Evolutionary conservation across 2,888 invertebrate genomes (phyloP).

Genomic region (Homarus gammarus): DNA sequence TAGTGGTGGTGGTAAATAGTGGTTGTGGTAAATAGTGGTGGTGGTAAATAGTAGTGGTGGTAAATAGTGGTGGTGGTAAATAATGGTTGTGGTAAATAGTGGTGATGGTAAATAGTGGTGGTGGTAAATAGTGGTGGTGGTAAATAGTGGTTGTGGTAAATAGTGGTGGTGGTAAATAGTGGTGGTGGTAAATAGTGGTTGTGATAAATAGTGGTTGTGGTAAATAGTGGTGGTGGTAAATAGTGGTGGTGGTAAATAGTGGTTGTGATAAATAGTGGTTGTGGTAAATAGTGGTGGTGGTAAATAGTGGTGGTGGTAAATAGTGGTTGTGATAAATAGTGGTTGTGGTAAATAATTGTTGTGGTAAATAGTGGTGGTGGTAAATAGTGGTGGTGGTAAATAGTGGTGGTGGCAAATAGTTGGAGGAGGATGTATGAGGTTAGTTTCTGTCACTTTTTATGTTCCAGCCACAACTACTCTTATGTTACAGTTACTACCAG

Average conservation of each 20-base stretch:
- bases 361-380: no score
- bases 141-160: no score
- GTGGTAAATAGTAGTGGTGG: background rate
- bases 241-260: background rate
- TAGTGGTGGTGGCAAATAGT: no score
- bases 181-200: no score
- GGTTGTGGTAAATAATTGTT: no score
- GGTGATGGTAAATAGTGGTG: conserved; percentile 23
- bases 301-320: background rate
- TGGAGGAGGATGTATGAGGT: no score
- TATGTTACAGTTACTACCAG: no score
- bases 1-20: no score
- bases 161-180: no score
- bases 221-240: background rate
- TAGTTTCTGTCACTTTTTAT: no score
- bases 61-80: background rate
- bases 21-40: background rate
- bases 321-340: no score
- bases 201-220: background rate
- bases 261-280: background rate
- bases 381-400: conserved; percentile 11
- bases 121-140: background rate
- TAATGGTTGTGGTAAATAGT: conserved; percentile 24
- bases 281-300: background rate
- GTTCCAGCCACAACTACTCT: no score